A percentile compares a stretch with the other conserved stretches of the same genome.
These are phyloP conservation scores for Popillia japonica DNA, from an alignment of 1,140 invertebrate genomes.

Conservation along the genomic window DNA sequence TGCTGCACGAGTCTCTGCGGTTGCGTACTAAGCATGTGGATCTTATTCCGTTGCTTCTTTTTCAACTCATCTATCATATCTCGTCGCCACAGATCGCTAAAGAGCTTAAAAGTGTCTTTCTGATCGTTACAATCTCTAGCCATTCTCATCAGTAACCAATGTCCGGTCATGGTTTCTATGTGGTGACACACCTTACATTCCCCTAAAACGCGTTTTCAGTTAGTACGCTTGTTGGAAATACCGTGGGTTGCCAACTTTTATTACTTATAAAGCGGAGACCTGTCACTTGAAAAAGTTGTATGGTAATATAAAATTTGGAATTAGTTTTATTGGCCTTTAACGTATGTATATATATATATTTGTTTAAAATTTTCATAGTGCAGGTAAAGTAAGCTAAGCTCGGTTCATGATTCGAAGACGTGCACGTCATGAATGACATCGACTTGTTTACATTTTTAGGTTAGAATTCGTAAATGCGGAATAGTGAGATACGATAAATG, in stretches of 20 bases:
- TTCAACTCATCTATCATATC: slow-evolving; percentile 42
- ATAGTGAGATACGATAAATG: no score
- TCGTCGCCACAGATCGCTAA: slow-evolving; percentile 51
- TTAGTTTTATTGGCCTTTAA: no score
- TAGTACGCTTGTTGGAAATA: neutral
- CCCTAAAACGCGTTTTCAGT: slow-evolving; percentile 44
- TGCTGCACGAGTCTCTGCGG: neutral
- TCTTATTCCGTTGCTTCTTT: slow-evolving; percentile 40
- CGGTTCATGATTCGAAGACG: no score
- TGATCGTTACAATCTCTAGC: slow-evolving; percentile 54
- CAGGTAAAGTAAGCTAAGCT: neutral
- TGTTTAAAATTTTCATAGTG: neutral
- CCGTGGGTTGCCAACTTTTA: slow-evolving; percentile 25
- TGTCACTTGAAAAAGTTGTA: neutral
- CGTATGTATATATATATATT: neutral
- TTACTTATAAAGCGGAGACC: slow-evolving; percentile 1
- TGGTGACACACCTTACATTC: slow-evolving; percentile 54
- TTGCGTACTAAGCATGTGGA: neutral
- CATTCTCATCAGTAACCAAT: slow-evolving; percentile 51
- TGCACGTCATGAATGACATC: no score
- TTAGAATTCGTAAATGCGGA: no score
- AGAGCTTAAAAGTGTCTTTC: slow-evolving; percentile 49
- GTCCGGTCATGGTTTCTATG: slow-evolving; percentile 51
- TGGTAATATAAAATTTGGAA: no score
- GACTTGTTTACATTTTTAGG: no score